Evolutionary conservation across 2,888 invertebrate genomes (phyloP), one percentile per base, ranked within the genome.

Genomic region (Philereme transversata): DNA sequence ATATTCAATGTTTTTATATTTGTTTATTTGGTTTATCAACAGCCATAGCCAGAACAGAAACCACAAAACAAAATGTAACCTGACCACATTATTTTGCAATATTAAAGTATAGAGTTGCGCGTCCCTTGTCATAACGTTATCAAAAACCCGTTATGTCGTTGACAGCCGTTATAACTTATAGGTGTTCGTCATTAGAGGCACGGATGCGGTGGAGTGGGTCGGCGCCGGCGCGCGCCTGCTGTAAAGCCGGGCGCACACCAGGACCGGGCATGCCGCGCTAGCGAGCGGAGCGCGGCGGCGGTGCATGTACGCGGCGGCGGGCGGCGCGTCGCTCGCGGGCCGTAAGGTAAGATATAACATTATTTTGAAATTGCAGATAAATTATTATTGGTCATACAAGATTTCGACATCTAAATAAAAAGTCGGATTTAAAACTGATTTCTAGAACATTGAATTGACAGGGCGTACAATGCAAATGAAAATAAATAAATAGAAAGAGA

Each of bases 291-390:
- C 83, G 82, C 88, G 88, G 80, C 86, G 84, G 84, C 90, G 86
- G 90, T 90, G 91, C 79, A 97, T 97, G 97, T 97, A 97, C 94
- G 97, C 97, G 83, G 97, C 97, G 84, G 97, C 97, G 84, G 97
- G 97, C 86, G 97, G 97, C 87, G 96, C 97, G 82, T 96, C 96
- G 82, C 94, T 97, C 90, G 97, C 97, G 86, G 96, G 96, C 92
- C 95, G 97, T 82, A 96, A 96, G 92, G 96, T 96, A 72, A 68
- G 22, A 47, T 47, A 10, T 11, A 59, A 10, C 33, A 35, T 51
- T 11, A 44, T 33, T 36, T 5, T 22, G 22, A 22, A 22, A 1
- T 2, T 22, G 22, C 22, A 22, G 22, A 22, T 2, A 22, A 22
- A 22, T 3, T 3, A 22, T 22, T 22, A 22, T 22, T 22, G 3